Evolutionary conservation across 2,113 vertebrate species (phyloP), one percentile per base, ranked within the genome.

Genomic region (Engraulis encrasicolus): DNA sequence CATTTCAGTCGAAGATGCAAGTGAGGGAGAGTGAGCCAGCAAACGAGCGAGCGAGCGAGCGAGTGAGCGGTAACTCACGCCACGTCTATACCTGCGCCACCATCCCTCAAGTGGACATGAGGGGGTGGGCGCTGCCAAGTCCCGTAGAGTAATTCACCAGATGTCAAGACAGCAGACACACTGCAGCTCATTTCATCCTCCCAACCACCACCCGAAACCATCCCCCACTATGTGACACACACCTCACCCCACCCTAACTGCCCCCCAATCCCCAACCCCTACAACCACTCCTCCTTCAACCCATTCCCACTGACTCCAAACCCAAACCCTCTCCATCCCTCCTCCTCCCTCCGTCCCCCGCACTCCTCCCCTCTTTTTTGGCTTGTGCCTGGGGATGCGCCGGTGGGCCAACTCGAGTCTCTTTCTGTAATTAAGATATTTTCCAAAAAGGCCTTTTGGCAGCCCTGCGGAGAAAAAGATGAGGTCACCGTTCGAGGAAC

Each of bases 401-500:
- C 83, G 84, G 80, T 80, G 88, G 92, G 90, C 92, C 66, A 74
- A 93, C 91, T 89, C 87, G 85, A 88, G 92, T 91, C 89, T 90
- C 89, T 91, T 89, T 89, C 86, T 88, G 90, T 94, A 91, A 94
- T 93, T 92, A 93, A 92, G 90, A 90, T 85, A 90, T 90, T 87
- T 90, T 91, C 87, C 89, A 91, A 91, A 93, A 88, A 90, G 90
- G 92, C 91, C 83, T 88, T 45, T 91, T 92, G 93, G 93, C 93
- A 93, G 89, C 88, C 82, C 90, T 90, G 91, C 92, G 90, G 89
- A 92, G 90, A 90, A 85, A 90, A 15, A 87, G 91, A 93, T 94
- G 94, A 94, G 91, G 92, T 94, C 94, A 95, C 93, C 91, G 90
- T 90, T 90, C 90, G 89, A 85, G 66, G 89, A 91, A 93, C 90